Percentiles rank a stretch among this genome's conserved stretches.
These are phyloP conservation scores for Drosophila hamatofila DNA, from an alignment of 2,888 invertebrate species.

Conservation along the genomic window DNA sequence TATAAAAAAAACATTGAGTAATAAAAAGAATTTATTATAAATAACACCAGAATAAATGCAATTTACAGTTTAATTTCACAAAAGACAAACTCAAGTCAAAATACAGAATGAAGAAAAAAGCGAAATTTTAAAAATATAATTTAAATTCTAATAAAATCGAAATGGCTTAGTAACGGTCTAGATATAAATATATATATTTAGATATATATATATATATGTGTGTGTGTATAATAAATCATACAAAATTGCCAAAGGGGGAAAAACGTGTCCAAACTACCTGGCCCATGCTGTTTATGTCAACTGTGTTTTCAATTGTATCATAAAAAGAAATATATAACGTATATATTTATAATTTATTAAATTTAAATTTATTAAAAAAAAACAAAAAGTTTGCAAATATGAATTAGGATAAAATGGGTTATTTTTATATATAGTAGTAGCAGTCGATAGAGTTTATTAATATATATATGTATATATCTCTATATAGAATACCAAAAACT, in stretches of 20 bases:
- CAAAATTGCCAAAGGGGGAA: slow-evolving; percentile 70
- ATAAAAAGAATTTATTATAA: slow-evolving; percentile 55
- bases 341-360: slow-evolving; percentile 7
- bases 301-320: slow-evolving; percentile 58
- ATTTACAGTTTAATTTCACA: slow-evolving; percentile 40
- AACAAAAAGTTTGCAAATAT: slow-evolving; percentile 10
- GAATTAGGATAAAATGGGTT: background rate
- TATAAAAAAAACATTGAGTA: slow-evolving; percentile 3
- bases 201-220: no score
- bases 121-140: slow-evolving; percentile 1
- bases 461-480: background rate
- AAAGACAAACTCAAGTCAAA: slow-evolving; percentile 23
- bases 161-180: slow-evolving; percentile 59
- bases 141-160: slow-evolving; percentile 41
- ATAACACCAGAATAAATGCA: slow-evolving; percentile 53
- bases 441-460: slow-evolving; percentile 10
- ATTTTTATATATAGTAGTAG: background rate
- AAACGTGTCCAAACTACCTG: slow-evolving; percentile 83
- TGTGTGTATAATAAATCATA: background rate
- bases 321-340: slow-evolving; percentile 55
- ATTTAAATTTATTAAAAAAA: background rate
- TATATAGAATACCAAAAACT: slow-evolving; percentile 48
- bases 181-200: background rate
- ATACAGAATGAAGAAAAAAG: background rate
- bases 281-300: slow-evolving; percentile 79